These are phyloP conservation scores for Phyllopteryx taeniolatus DNA, from an alignment of 2,113 vertebrate genomes.

Conservation along the genomic window DNA sequence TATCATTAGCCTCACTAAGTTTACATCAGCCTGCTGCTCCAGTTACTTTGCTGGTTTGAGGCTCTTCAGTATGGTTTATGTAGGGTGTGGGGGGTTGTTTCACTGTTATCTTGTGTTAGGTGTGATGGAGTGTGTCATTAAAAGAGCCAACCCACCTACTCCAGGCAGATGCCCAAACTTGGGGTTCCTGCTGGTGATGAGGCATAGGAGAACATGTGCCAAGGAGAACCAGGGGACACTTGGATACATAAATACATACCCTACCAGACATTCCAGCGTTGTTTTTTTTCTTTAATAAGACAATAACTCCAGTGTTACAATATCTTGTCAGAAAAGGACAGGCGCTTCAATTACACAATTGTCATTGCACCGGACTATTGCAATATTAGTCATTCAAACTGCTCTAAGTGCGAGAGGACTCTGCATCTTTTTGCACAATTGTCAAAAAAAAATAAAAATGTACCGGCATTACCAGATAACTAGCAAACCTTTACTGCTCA, in stretches of 20 bases:
- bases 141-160: conserved; percentile 25
- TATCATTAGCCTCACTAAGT: not conserved
- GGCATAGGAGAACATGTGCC: conserved; percentile 19
- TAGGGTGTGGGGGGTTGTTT: not conserved
- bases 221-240: conserved; percentile 46
- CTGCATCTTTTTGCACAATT: too few relatives aligned
- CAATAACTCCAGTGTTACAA: conserved; percentile 28
- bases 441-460: too few relatives aligned
- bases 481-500: too few relatives aligned
- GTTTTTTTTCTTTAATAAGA: not conserved
- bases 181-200: conserved; percentile 17
- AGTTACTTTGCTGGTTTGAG: conserved; percentile 21
- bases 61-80: conserved; percentile 14
- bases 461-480: too few relatives aligned
- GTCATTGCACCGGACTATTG: too few relatives aligned
- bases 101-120: conserved; percentile 22
- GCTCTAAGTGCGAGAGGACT: too few relatives aligned
- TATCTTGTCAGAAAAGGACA: conserved; percentile 49
- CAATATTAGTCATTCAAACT: too few relatives aligned
- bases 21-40: conserved; percentile 7
- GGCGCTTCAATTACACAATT: not conserved
- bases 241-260: conserved; percentile 6
- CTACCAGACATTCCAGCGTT: conserved; percentile 3
- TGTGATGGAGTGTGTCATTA: conserved; percentile 62
- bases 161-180: conserved; percentile 18